A percentile compares a stretch with the other conserved stretches of the same genome.
phyloP scores from a whole-genome alignment of 2,113 vertebrate genomes.

The Choloepus hoffmanni region DNA sequence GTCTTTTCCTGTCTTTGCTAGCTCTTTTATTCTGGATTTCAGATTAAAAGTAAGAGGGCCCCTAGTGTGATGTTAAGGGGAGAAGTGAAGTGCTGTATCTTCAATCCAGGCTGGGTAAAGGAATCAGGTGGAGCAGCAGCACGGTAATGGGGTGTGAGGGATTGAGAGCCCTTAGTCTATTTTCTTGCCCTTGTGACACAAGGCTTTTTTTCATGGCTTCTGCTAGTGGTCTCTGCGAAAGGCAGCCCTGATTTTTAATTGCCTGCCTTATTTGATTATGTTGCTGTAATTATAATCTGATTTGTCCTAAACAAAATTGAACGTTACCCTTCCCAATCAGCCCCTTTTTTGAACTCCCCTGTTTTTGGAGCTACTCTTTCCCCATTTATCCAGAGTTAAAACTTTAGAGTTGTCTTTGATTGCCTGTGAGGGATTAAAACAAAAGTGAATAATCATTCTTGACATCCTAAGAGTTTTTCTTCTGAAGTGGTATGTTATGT shows the following conservation, averaged over 20 bases:
- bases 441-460: background rate
- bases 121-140: background rate
- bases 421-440: background rate
- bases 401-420: constrained; percentile 22
- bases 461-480: background rate
- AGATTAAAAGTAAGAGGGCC: background rate
- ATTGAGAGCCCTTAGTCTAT: background rate
- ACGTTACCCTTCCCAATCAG: background rate
- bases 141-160: background rate
- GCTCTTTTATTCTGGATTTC: background rate
- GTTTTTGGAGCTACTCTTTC: background rate
- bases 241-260: background rate
- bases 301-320: background rate
- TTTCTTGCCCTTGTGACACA: background rate
- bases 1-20: background rate
- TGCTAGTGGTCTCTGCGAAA: background rate
- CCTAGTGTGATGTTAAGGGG: background rate
- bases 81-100: background rate
- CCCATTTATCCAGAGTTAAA: background rate
- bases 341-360: background rate
- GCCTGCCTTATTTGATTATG: background rate
- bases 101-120: background rate
- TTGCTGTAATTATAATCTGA: background rate
- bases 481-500: background rate
- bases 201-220: background rate